phyloP scores from a whole-genome alignment of 2,113 vertebrate species.

The Perca flavescens region DNA sequence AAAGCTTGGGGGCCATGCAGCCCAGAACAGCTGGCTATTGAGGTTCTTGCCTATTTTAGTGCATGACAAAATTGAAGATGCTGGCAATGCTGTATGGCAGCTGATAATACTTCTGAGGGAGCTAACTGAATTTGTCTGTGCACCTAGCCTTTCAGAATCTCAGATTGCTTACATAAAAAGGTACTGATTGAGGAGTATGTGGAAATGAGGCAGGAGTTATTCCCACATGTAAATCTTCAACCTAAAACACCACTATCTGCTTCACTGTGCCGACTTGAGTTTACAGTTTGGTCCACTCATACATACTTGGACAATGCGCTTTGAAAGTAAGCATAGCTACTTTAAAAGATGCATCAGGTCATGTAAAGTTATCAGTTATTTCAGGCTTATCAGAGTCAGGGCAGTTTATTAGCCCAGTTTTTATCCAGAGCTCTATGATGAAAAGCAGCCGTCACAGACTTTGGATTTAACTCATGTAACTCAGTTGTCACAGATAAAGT shows the following conservation, averaged over 20 bases:
- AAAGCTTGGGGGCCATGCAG: slow-evolving; percentile 44
- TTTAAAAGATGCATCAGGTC: slow-evolving; percentile 45
- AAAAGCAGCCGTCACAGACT: too few species aligned
- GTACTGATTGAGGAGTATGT: slow-evolving; percentile 33
- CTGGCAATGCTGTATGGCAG: background rate
- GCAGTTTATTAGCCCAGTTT: slow-evolving; percentile 20
- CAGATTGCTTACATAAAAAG: slow-evolving; percentile 46
- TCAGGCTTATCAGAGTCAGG: slow-evolving; percentile 1
- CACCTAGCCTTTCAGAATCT: slow-evolving; percentile 22
- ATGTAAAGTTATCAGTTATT: slow-evolving; percentile 42
- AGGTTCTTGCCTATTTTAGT: slow-evolving; percentile 33
- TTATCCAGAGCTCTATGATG: too few species aligned
- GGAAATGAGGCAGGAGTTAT: slow-evolving; percentile 24
- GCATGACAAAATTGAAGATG: slow-evolving; percentile 9
- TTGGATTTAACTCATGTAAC: too few species aligned
- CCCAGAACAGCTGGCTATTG: slow-evolving; percentile 54
- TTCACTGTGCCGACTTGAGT: slow-evolving; percentile 44
- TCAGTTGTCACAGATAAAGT: too few species aligned
- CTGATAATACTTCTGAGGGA: slow-evolving; percentile 42
- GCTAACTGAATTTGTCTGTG: slow-evolving; percentile 31
- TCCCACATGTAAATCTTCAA: slow-evolving; percentile 11
- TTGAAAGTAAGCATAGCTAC: slow-evolving; percentile 40
- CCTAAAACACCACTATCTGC: slow-evolving; percentile 57
- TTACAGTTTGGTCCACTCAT: slow-evolving; percentile 50
- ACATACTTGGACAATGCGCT: slow-evolving; percentile 52